A percentile compares a stretch with the other conserved stretches of the same genome.
phyloP scores from a whole-genome alignment of 2,113 vertebrate species.

The mouse (Mus musculus) region GRCm39 chr2:138322001-138322500 shows the following conservation, averaged over 20 bases:
- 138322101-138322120: constrained; percentile 8
- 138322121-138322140: neutral
- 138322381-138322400: neutral
- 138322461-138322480: neutral
- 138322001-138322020: constrained; percentile 33
- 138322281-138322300: neutral
- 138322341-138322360: too few species aligned
- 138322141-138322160: constrained; percentile 36
- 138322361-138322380: fast-evolving
- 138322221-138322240: neutral
- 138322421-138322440: neutral
- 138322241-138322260: neutral
- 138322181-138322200: neutral
- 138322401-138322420: neutral
- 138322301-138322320: too few species aligned
- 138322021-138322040: constrained; percentile 1
- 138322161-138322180: neutral
- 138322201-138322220: neutral
- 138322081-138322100: constrained; percentile 16
- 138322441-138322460: neutral
- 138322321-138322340: neutral
- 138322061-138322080: neutral
- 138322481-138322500: neutral
- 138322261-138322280: neutral
- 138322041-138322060: neutral